phyloP scores from a whole-genome alignment of 2,797 vertebrate species.

The Myoxocephalus aenaeus region DNA sequence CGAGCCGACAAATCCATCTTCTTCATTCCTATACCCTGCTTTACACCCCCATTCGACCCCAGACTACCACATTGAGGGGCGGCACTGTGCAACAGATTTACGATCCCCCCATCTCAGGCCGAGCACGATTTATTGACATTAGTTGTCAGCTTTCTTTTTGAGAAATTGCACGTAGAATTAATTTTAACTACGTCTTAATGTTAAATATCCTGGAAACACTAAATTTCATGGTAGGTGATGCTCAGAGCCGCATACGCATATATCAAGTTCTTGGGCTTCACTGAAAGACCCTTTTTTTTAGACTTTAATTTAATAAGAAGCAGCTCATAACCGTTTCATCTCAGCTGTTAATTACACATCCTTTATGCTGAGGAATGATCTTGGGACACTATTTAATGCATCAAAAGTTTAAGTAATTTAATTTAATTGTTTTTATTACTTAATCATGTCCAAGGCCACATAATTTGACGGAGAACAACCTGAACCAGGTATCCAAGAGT shows the following conservation, averaged over 20 bases:
- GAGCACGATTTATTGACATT: conserved; percentile 94
- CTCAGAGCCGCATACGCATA: conserved; percentile 81
- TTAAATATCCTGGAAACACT: conserved; percentile 89
- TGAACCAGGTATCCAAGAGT: conserved; percentile 59
- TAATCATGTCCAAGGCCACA: conserved; percentile 80
- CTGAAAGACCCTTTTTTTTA: conserved; percentile 70
- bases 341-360: conserved; percentile 83
- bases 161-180: conserved; percentile 91
- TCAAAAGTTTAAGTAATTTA: conserved; percentile 88
- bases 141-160: conserved; percentile 90
- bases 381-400: conserved; percentile 85
- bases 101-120: conserved; percentile 84
- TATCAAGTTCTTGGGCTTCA: conserved; percentile 75
- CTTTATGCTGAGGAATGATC: conserved; percentile 85
- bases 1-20: conserved; percentile 85
- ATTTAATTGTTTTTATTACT: conserved; percentile 89
- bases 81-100: conserved; percentile 92
- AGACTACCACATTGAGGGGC: conserved; percentile 82
- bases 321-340: conserved; percentile 82
- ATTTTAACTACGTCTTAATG: conserved; percentile 93
- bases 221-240: conserved; percentile 85
- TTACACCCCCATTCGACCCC: conserved; percentile 82
- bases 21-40: conserved; percentile 73
- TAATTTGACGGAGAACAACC: conserved; percentile 71
- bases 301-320: conserved; percentile 85